A percentile compares a stretch with the other conserved stretches of the same genome.
Evolutionary conservation across 2,113 vertebrate species (phyloP).

Genomic region (Planiliza haematocheilus): DNA sequence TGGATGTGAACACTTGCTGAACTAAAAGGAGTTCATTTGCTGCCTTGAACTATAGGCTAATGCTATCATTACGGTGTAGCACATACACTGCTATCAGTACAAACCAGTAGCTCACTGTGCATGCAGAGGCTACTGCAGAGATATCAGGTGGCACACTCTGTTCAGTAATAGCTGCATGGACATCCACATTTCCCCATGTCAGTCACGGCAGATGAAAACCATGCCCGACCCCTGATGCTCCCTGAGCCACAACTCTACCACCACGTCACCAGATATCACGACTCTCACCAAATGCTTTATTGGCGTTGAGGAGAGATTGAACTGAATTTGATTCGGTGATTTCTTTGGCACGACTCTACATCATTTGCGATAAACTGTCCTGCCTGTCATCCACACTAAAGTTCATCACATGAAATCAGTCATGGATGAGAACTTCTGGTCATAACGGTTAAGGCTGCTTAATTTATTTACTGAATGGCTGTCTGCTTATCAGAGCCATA

Average conservation of each 20-base stretch:
- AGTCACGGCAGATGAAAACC: slow-evolving; percentile 28
- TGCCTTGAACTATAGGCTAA: background rate
- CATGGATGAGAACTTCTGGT: too few relatives aligned
- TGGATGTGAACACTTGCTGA: background rate
- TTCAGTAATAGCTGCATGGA: background rate
- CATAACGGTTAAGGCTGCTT: too few relatives aligned
- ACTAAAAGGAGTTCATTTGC: slow-evolving; percentile 1
- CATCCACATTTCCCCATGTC: background rate
- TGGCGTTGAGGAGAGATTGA: slow-evolving; percentile 9
- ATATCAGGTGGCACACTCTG: slow-evolving; percentile 5
- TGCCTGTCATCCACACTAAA: too few relatives aligned
- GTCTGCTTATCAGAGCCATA: background rate
- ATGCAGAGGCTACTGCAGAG: background rate
- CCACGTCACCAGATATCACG: slow-evolving; percentile 28
- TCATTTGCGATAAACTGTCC: too few relatives aligned
- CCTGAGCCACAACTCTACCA: slow-evolving; percentile 35
- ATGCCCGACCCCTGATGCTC: slow-evolving; percentile 29
- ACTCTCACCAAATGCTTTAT: slow-evolving; percentile 31
- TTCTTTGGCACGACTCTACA: background rate
- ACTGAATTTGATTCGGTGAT: background rate
- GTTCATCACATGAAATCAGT: too few relatives aligned
- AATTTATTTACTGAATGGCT: background rate
- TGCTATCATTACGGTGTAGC: background rate
- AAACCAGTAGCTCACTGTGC: background rate
- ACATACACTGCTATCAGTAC: slow-evolving; percentile 5